Conservation (phyloP, 2,888 invertebrate species). For the Chironomus tentans region DNA sequence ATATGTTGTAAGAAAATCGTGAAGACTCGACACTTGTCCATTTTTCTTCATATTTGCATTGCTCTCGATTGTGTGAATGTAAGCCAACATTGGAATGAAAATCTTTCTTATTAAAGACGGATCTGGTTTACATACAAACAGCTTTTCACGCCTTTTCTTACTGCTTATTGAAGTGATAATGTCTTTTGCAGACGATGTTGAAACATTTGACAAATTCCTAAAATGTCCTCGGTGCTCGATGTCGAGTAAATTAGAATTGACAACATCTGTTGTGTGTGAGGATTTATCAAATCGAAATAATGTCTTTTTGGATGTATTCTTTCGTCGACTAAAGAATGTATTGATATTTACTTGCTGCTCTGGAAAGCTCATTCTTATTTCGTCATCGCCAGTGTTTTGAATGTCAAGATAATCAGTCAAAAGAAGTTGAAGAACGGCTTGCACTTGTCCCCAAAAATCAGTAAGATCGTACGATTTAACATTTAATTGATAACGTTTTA, state of each 20-base stretch:
- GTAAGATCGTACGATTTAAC: conserved; percentile 56
- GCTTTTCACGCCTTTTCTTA: conserved; percentile 45
- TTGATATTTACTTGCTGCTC: conserved; percentile 45
- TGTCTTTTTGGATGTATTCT: conserved; percentile 45
- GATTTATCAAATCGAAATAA: conserved; percentile 65
- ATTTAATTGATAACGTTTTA: conserved; percentile 49
- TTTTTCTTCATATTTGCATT: conserved; percentile 47
- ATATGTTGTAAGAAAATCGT: conserved; percentile 77
- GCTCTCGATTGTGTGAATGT: conserved; percentile 73
- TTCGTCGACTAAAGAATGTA: conserved; percentile 41
- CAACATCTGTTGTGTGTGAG: conserved; percentile 32
- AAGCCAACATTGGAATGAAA: conserved; percentile 71
- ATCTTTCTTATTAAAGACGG: conserved; percentile 66
- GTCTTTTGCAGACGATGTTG: conserved; percentile 15
- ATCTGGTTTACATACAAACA: conserved; percentile 67
- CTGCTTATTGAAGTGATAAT: conserved; percentile 16
- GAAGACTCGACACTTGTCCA: conserved; percentile 62
- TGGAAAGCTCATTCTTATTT: conserved; percentile 44
- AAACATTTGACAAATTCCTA: conserved; percentile 21
- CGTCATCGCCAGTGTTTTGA: conserved; percentile 59
- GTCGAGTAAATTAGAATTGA: conserved; percentile 7
- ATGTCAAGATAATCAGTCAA: conserved; percentile 82
- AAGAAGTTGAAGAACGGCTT: conserved; percentile 73
- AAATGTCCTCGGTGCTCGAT: conserved; percentile 8
- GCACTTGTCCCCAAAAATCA: conserved; percentile 84